These are phyloP conservation scores for Sylvia atricapilla DNA, from an alignment of 2,113 vertebrate species.

Conservation along the genomic window DNA sequence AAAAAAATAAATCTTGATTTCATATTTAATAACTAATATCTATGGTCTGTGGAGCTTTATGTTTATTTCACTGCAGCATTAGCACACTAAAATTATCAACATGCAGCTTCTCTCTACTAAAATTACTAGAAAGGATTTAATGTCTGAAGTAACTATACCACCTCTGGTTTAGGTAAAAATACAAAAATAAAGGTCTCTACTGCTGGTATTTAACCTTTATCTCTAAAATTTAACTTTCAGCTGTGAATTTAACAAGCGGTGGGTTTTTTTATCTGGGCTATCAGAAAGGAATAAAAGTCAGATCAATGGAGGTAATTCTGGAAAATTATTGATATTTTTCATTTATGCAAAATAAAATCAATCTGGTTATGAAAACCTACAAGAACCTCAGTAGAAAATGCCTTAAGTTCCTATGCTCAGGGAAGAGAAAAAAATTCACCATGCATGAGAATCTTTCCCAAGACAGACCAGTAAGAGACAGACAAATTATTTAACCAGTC, in stretches of 20 bases:
- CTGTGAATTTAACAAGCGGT: background rate
- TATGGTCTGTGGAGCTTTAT: rapidly evolving
- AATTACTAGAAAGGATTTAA: background rate
- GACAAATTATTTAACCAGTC: background rate
- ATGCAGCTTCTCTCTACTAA: background rate
- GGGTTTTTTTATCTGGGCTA: background rate
- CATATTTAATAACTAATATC: background rate
- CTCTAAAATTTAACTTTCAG: background rate
- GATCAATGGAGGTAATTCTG: background rate
- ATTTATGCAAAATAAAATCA: background rate
- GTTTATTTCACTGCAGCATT: background rate
- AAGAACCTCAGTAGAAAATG: background rate
- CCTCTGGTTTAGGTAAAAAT: background rate
- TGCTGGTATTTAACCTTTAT: background rate
- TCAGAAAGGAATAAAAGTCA: background rate
- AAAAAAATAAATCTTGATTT: background rate
- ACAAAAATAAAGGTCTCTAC: background rate
- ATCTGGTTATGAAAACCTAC: background rate
- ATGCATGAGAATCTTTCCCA: background rate
- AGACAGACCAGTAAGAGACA: background rate
- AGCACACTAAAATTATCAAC: background rate
- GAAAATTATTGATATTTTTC: background rate
- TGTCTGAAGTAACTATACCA: background rate
- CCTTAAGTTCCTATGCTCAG: background rate
- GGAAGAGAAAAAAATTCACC: background rate